These are phyloP conservation scores for Oscarella lobularis DNA, from an alignment of 37 sponge, comb jelly and placozoan genomes.

Conservation along the genomic window DNA sequence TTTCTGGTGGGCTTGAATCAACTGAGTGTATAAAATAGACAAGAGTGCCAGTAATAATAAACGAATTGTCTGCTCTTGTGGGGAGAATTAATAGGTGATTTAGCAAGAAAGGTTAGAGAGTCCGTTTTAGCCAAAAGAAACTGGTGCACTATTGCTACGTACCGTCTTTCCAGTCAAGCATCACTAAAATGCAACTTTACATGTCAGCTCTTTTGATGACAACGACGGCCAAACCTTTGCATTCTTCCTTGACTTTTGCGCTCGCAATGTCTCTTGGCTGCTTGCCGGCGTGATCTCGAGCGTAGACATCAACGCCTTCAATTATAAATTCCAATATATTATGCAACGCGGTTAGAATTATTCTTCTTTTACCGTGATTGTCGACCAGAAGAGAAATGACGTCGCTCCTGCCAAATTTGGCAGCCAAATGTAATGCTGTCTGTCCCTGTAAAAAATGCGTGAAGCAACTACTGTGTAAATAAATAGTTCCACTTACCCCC, in stretches of 20 bases:
- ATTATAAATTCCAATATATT: background rate
- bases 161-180: too few species aligned
- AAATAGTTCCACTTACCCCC: background rate
- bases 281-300: background rate
- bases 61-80: too few species aligned
- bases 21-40: too few species aligned
- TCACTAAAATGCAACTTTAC: too few species aligned
- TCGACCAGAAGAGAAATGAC: background rate
- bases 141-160: too few species aligned
- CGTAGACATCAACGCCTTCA: background rate
- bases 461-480: background rate
- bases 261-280: background rate
- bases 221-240: background rate
- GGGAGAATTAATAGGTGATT: too few species aligned
- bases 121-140: too few species aligned
- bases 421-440: constrained; percentile 1
- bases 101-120: too few species aligned
- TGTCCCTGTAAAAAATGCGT: background rate
- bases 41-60: too few species aligned
- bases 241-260: background rate
- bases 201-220: too few species aligned
- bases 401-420: background rate
- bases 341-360: background rate
- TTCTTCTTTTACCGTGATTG: background rate
- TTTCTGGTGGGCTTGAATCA: too few species aligned